Evolutionary conservation across 2,113 vertebrate species (phyloP), one percentile per base, ranked within the genome.

Genomic region (Austrofundulus limnaeus): DNA sequence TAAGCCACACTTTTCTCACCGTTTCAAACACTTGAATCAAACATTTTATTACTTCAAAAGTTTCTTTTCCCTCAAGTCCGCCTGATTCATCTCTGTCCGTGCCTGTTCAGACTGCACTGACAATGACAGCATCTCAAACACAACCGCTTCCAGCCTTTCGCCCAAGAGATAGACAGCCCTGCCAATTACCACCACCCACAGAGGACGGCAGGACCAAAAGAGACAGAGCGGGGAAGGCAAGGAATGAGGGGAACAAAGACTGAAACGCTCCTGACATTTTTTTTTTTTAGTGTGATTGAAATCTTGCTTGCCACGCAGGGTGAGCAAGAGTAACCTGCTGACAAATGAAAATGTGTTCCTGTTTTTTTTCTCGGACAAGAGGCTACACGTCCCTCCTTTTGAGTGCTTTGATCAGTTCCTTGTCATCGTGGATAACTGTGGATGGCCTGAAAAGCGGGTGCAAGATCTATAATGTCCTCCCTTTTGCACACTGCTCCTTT

Each of bases 301-400:
- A 87, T 87, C 78, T 78, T 76, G 81, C 82, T 77, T 70, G 72
- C 61, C 58, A 60, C 60, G 75, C 56, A 12, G 67, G 60, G 59
- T 66, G 75, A 81, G 64, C 51, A 70, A 58, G 14, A 79, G 68
- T 63, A 85, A 81, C 77, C 64, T 75, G 82, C 85, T 86, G 80
- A 86, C 79, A 73, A 77, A 80, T 28, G 0, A 76, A 52, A 80
- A 66, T 60, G 71, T 63, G 66, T 62, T 53, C 62, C 34, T 54
- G 47, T 74, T 66, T 74, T 68, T 74, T 76, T 68, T 70, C 73
- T 38, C 5, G 10, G 41, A 55, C 66, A 60, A 77, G 72, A 66
- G 68, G 24, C 51, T 12, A 25, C 58, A 54, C 52, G 20, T 82
- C 69, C 74, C 70, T 75, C 46, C 43, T 47, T 85, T 80, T 82